Percentiles rank a stretch among this genome's conserved stretches.
These are phyloP conservation scores for Conistra vaccinii DNA, from an alignment of 2,888 invertebrate genomes.

Conservation along the genomic window DNA sequence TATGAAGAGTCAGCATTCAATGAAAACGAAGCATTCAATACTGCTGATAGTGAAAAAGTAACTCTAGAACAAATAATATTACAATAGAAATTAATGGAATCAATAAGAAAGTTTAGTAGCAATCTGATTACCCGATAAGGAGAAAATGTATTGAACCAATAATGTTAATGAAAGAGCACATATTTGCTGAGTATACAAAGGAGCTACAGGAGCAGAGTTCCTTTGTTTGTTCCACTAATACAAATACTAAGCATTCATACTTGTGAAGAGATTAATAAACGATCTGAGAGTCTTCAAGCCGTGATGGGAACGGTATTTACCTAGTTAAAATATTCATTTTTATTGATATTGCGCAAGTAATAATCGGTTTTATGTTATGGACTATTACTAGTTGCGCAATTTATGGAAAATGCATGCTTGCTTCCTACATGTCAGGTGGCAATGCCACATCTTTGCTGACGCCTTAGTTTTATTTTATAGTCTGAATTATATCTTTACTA, in stretches of 20 bases:
- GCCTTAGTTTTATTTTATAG: slow-evolving; percentile 10
- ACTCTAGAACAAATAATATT: slow-evolving; percentile 17
- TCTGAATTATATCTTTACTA: background rate
- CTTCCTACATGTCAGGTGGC: slow-evolving; percentile 31
- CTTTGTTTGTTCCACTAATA: slow-evolving; percentile 27
- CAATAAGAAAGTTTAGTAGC: slow-evolving; percentile 41
- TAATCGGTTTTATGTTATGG: slow-evolving; percentile 40
- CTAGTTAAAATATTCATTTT: slow-evolving; percentile 26
- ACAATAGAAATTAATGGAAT: slow-evolving; percentile 33
- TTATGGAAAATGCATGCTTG: slow-evolving; percentile 54
- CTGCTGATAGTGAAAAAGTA: background rate
- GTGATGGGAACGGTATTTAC: slow-evolving; percentile 15
- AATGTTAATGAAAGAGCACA: slow-evolving; percentile 32
- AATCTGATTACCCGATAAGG: slow-evolving; percentile 38
- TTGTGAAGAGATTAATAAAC: slow-evolving; percentile 22
- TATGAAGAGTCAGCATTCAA: slow-evolving; percentile 11
- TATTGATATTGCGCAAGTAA: slow-evolving; percentile 47
- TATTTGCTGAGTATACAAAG: slow-evolving; percentile 35
- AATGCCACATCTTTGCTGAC: slow-evolving; percentile 36
- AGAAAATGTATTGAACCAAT: slow-evolving; percentile 34
- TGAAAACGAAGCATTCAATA: slow-evolving; percentile 15
- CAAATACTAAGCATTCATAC: slow-evolving; percentile 35
- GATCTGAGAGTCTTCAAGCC: background rate
- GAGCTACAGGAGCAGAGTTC: slow-evolving; percentile 15
- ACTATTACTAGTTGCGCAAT: slow-evolving; percentile 48